phyloP scores from a whole-genome alignment of 35 echinoderm and acorn worm species.

The Amphiura filiformis region DNA sequence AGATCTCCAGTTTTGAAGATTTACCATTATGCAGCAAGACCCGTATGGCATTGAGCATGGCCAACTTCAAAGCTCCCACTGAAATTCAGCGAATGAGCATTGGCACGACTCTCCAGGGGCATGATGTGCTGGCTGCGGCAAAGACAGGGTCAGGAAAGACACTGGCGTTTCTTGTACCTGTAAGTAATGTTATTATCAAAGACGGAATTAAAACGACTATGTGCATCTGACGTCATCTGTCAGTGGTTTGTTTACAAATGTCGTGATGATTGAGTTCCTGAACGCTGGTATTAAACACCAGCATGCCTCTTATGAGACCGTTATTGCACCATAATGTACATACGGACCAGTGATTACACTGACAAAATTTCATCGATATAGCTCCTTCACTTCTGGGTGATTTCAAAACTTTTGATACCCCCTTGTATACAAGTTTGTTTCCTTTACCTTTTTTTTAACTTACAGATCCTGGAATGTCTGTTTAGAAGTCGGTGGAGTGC shows the following conservation, averaged over 20 bases:
- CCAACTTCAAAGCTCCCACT: constrained; percentile 69
- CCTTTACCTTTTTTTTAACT: neutral
- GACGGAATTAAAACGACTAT: too few species aligned
- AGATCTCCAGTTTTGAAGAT: constrained; percentile 70
- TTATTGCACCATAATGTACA: neutral
- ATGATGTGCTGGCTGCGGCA: constrained; percentile 87
- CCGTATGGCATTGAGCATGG: constrained; percentile 39
- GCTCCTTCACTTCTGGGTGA: too few species aligned
- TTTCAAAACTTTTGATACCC: too few species aligned
- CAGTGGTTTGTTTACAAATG: too few species aligned
- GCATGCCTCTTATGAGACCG: too few species aligned
- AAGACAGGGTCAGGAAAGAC: constrained; percentile 99
- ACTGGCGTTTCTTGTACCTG: constrained; percentile 87
- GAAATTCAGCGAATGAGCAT: constrained; percentile 83
- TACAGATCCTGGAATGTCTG: constrained; percentile 83
- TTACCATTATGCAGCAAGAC: constrained; percentile 81
- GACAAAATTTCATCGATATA: too few species aligned
- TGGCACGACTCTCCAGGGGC: constrained; percentile 64
- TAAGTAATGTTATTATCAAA: constrained; percentile 68
- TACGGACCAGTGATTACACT: too few species aligned
- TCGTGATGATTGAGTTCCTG: too few species aligned
- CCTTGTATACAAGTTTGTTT: too few species aligned
- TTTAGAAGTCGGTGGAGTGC: constrained; percentile 60
- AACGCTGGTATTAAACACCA: too few species aligned
- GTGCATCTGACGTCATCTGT: too few species aligned